Conservation (phyloP, 2,797 vertebrate genomes). For the Masticophis lateralis region DNA sequence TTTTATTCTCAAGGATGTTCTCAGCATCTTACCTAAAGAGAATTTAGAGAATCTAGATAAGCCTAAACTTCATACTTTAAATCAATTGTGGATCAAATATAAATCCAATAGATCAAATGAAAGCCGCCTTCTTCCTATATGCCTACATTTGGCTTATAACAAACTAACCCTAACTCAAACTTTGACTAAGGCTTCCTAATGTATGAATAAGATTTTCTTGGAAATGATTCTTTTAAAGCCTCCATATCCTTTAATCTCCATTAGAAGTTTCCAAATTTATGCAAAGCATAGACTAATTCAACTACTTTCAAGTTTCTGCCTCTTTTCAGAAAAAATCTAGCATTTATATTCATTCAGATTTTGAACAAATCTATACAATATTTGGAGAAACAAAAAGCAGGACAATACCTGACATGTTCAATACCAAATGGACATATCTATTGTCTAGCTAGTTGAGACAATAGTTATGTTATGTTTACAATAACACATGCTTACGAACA, state of each 20-base stretch:
- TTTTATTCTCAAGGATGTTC: background rate
- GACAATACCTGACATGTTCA: background rate
- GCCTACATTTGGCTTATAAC: background rate
- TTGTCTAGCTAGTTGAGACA: background rate
- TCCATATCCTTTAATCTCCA: background rate
- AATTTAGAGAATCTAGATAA: background rate
- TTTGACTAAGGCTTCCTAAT: background rate
- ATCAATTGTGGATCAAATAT: background rate
- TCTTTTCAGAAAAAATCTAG: background rate
- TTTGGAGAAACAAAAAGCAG: background rate
- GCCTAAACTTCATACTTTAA: background rate
- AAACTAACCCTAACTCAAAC: background rate
- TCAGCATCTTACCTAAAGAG: background rate
- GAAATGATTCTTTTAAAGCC: background rate
- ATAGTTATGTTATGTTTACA: background rate
- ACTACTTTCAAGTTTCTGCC: background rate
- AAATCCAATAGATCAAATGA: background rate
- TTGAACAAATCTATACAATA: background rate
- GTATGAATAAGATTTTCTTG: background rate
- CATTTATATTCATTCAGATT: background rate
- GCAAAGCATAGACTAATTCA: background rate
- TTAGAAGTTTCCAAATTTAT: conserved; percentile 8
- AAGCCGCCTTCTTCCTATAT: background rate
- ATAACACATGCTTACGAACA: background rate
- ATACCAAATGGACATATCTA: background rate